Conservation (phyloP, 2,113 vertebrate species). For the Melanostigma gelatinosum region DNA sequence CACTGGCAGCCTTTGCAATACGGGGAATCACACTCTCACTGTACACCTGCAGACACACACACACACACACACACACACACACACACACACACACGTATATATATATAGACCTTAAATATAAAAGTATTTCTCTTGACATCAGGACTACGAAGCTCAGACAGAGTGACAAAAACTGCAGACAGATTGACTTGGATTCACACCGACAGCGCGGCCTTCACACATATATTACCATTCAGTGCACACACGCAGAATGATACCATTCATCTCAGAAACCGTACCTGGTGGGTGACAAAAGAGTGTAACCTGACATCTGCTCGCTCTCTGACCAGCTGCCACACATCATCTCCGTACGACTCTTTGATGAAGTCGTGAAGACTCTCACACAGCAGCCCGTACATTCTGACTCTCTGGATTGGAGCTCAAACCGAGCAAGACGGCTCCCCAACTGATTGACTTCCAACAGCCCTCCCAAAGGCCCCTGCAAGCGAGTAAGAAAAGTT, state of each 20-base stretch:
- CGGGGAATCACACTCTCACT: constrained; percentile 82
- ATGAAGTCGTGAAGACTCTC: constrained; percentile 86
- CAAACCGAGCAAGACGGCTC: constrained; percentile 51
- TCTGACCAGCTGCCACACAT: constrained; percentile 84
- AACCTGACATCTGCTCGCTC: constrained; percentile 82
- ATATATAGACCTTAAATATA: not conserved
- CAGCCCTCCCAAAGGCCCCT: constrained; percentile 69
- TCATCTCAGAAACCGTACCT: constrained; percentile 63
- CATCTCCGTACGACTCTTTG: constrained; percentile 83
- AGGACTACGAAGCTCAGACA: not conserved
- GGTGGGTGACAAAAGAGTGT: constrained; percentile 83
- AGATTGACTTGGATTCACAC: not conserved
- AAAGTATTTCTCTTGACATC: constrained; percentile 7
- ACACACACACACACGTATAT: not conserved
- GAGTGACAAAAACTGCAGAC: not conserved
- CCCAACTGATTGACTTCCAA: constrained; percentile 63
- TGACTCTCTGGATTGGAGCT: constrained; percentile 49
- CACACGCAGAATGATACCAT: not conserved
- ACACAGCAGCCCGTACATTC: constrained; percentile 83
- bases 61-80: constrained; percentile 10
- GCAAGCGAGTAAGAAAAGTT: constrained; percentile 52
- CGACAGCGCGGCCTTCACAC: not conserved
- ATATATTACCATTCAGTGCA: constrained; percentile 1
- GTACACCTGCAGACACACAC: constrained; percentile 75
- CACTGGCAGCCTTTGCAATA: constrained; percentile 82